Base-by-base conservation (phyloP, 2,888 invertebrate species). In the Orthonychiurus folsomi region DNA sequence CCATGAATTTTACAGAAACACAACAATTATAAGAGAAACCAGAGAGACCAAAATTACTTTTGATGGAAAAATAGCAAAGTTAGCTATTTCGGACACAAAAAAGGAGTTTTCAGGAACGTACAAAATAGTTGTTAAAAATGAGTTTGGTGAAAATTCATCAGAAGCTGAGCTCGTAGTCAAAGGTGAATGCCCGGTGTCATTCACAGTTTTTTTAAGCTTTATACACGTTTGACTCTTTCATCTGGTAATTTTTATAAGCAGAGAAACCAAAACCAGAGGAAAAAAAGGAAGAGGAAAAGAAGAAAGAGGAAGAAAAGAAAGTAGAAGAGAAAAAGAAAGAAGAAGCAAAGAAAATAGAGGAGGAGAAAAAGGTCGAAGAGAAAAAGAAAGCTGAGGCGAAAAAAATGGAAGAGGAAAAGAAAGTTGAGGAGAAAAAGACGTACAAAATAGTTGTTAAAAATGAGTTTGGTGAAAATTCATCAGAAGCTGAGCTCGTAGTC, bases 371-470 rank as follows among this genome's bases (percentile, higher is more conserved):
- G 69, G 82, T 66, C 47, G 27, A 60, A 0, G 61, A 65, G 56
- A n/a, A 56, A 9, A 59, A 63, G 48, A 63, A 65, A 50, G 27
- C 60, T 12, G 65, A 64, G 59, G 55, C n/a, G 18, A 60, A 62
- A 55, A 65, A 66, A 61, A 62, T 52, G 27, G 52, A 47, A 48
- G 52, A 52, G 24, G 59, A 25, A 27, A 59, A 47, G 26, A 63
- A 62, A 48, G 50, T 56, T 9, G 58, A 63, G 23, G 15, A 63
- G 52, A 59, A 55, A 26, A 68, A 60, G 61, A 85, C 84, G 58
- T 94, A 93, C 78, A 87, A 85, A 75, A 85, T 93, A 53, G 85
- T 91, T 26, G 88, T 95, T 60, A 86, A 85, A 75, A 97, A 96
- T 77, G 91, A 93, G 76, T 86, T 85, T 73, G 97, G 97, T 58